A percentile compares a stretch with the other conserved stretches of the same genome.
Conservation (phyloP, 2,113 vertebrate genomes). For the Scolopax mira region DNA sequence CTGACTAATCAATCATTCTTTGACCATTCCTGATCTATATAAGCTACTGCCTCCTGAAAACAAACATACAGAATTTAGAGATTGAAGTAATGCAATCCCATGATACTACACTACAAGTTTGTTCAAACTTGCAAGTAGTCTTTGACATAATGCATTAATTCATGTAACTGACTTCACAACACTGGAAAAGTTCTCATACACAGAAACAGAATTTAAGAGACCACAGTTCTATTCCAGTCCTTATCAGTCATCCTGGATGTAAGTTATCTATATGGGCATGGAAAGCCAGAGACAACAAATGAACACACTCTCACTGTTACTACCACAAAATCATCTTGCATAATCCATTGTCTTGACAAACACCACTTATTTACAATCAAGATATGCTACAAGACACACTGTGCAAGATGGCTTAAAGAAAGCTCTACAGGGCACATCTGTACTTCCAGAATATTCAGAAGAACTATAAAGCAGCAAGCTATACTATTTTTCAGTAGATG, state of each 20-base stretch:
- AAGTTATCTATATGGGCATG: not conserved
- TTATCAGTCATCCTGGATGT: not conserved
- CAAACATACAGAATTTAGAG: not conserved
- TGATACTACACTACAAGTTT: not conserved
- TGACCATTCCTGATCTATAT: not conserved
- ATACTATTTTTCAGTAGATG: not conserved
- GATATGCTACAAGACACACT: too few species aligned
- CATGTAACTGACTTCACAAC: not conserved
- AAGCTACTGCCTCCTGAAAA: not conserved
- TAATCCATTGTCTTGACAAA: not conserved
- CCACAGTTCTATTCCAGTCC: not conserved
- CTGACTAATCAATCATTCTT: not conserved
- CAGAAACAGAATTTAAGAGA: not conserved
- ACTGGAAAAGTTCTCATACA: not conserved
- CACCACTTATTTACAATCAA: not conserved
- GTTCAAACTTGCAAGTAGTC: not conserved
- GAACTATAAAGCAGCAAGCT: not conserved
- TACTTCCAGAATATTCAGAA: not conserved
- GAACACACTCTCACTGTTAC: not conserved
- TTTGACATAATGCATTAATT: not conserved
- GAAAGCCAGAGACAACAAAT: not conserved
- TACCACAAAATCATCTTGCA: not conserved
- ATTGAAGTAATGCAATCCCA: not conserved
- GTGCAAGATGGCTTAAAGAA: not conserved
- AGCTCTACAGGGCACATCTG: rapidly evolving